phyloP scores from a whole-genome alignment of 2,113 vertebrate genomes.

The Salvelinus sp. region DNA sequence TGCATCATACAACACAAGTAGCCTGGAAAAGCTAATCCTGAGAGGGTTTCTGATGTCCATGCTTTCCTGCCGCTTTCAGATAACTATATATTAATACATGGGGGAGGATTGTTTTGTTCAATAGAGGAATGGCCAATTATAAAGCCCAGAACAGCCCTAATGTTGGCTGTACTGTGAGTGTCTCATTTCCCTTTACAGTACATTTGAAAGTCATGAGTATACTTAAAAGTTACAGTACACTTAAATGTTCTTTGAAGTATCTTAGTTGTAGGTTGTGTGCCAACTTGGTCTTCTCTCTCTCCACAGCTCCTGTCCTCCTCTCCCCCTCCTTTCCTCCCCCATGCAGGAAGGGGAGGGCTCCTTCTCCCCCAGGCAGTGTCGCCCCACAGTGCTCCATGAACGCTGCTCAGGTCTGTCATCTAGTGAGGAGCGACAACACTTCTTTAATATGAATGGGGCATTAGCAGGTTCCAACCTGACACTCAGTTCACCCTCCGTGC shows the following conservation, averaged over 20 bases:
- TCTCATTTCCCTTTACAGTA: constrained; percentile 23
- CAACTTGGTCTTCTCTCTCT: background rate
- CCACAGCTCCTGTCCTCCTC: background rate
- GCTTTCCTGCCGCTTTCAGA: constrained; percentile 6
- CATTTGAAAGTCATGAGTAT: background rate
- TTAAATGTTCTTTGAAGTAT: background rate
- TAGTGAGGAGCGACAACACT: background rate
- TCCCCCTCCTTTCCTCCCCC: constrained; percentile 9
- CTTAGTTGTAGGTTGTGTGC: background rate
- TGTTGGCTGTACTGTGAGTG: constrained; percentile 37
- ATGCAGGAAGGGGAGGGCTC: constrained; percentile 30
- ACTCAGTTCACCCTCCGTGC: constrained; percentile 51
- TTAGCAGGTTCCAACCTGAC: constrained; percentile 42
- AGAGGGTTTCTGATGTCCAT: constrained; percentile 3
- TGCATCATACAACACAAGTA: background rate
- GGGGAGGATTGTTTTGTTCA: background rate
- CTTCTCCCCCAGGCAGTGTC: constrained; percentile 8
- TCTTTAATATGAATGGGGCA: constrained; percentile 69
- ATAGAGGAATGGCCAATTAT: background rate
- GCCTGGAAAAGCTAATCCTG: constrained; percentile 13
- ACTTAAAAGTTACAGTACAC: no score
- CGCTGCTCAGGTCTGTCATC: constrained; percentile 38
- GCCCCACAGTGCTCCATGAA: constrained; percentile 37
- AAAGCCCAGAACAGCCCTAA: background rate
- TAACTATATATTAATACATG: constrained; percentile 2